Evolutionary conservation across 1,140 invertebrate species (phyloP).

Genomic region (Mycetomoellerius zeteki): DNA sequence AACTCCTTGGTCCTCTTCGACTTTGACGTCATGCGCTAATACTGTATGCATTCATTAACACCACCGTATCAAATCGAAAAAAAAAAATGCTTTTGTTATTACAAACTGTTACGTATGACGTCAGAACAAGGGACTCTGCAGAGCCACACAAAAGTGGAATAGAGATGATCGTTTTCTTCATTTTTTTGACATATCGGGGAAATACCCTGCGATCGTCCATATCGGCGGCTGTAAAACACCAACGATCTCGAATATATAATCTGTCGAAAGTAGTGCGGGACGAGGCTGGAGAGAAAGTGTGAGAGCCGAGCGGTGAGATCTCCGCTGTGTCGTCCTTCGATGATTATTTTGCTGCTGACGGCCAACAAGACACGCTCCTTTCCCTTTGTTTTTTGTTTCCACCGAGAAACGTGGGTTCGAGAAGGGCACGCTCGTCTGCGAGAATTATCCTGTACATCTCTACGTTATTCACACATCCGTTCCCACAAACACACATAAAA

Average conservation of each 20-base stretch:
- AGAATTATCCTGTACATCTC: not conserved
- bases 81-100: slow-evolving; percentile 1
- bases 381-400: slow-evolving; percentile 32
- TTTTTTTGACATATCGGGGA: slow-evolving; percentile 3
- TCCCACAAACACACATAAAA: slow-evolving; percentile 9
- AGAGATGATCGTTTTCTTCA: not conserved
- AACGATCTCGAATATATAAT: slow-evolving; percentile 50
- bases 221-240: slow-evolving; percentile 39
- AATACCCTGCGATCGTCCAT: slow-evolving; percentile 21
- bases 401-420: not conserved
- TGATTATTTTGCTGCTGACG: slow-evolving; percentile 14
- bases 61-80: not conserved
- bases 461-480: slow-evolving; percentile 36
- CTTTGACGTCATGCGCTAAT: not conserved
- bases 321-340: slow-evolving; percentile 31
- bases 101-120: not conserved
- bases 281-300: slow-evolving; percentile 40
- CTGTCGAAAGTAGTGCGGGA: slow-evolving; percentile 58
- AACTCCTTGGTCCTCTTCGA: slow-evolving; percentile 25
- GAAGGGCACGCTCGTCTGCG: slow-evolving; percentile 33
- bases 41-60: not conserved
- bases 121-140: not conserved
- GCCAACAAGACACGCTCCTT: slow-evolving; percentile 17
- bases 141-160: not conserved
- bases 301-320: slow-evolving; percentile 46